Conservation (phyloP, 2,113 vertebrate genomes). For the Cyanoliseus patagonus region DNA sequence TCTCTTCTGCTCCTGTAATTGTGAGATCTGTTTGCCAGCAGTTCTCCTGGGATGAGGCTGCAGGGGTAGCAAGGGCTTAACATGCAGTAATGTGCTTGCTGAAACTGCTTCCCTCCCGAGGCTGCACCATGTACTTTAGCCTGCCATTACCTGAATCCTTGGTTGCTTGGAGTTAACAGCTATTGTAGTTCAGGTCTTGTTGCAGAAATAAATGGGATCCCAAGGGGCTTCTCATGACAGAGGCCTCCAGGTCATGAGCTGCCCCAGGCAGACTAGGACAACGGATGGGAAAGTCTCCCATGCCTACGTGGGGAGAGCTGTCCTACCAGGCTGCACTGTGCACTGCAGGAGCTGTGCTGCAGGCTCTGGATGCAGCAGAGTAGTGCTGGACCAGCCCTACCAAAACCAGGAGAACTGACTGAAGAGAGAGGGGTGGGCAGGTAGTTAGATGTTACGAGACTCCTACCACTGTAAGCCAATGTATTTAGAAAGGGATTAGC, state of each 20-base stretch:
- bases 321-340: neutral
- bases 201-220: constrained; percentile 28
- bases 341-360: neutral
- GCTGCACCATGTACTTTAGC: neutral
- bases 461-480: neutral
- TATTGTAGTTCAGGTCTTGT: neutral
- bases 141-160: neutral
- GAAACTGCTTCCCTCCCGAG: neutral
- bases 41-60: neutral
- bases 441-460: neutral
- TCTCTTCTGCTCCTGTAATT: neutral
- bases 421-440: neutral
- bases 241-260: neutral
- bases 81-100: neutral
- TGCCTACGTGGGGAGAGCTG: neutral
- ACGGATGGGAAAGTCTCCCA: neutral
- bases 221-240: neutral
- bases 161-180: neutral
- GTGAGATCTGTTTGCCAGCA: neutral
- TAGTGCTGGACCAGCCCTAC: neutral
- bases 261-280: neutral
- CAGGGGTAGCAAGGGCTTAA: neutral
- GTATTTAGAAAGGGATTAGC: neutral
- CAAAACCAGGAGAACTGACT: neutral
- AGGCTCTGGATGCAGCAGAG: neutral